A percentile compares a stretch with the other conserved stretches of the same genome.
Evolutionary conservation across 2,888 invertebrate species (phyloP).

Genomic region (Beris chalybata): DNA sequence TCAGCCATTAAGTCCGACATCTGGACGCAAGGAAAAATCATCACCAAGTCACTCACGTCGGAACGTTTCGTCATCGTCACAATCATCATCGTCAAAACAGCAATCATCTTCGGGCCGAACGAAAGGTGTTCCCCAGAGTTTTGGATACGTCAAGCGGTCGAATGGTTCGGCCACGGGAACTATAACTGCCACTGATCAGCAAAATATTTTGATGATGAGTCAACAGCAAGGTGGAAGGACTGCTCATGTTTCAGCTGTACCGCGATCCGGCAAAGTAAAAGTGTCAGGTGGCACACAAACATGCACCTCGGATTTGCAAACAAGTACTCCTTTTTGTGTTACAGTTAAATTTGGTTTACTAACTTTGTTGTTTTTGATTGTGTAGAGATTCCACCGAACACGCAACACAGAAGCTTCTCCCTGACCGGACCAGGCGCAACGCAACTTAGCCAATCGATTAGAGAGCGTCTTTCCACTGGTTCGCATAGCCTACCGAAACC

Average conservation of each 20-base stretch:
- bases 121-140: conserved; percentile 80
- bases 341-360: not conserved
- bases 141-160: conserved; percentile 80
- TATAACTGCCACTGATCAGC: conserved; percentile 55
- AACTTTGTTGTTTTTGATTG: not conserved
- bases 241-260: conserved; percentile 83
- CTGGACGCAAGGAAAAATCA: conserved; percentile 53
- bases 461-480: conserved; percentile 81
- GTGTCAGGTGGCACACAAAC: conserved; percentile 90
- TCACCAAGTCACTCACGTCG: conserved; percentile 54
- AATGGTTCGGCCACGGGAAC: conserved; percentile 64
- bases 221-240: conserved; percentile 60
- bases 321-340: conserved; percentile 59
- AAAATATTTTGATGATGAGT: conserved; percentile 52
- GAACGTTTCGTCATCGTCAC: conserved; percentile 48
- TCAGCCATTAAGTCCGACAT: conserved; percentile 53
- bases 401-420: conserved; percentile 83
- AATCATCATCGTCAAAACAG: conserved; percentile 36
- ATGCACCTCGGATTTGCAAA: conserved; percentile 75
- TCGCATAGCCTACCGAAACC: conserved; percentile 84
- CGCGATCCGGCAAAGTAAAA: conserved; percentile 78
- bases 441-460: conserved; percentile 82
- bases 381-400: conserved; percentile 65
- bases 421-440: conserved; percentile 82
- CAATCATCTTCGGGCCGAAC: conserved; percentile 57